Base-by-base conservation (phyloP, 92 coral and sea anemone species). In the Porites cylindrica region DNA sequence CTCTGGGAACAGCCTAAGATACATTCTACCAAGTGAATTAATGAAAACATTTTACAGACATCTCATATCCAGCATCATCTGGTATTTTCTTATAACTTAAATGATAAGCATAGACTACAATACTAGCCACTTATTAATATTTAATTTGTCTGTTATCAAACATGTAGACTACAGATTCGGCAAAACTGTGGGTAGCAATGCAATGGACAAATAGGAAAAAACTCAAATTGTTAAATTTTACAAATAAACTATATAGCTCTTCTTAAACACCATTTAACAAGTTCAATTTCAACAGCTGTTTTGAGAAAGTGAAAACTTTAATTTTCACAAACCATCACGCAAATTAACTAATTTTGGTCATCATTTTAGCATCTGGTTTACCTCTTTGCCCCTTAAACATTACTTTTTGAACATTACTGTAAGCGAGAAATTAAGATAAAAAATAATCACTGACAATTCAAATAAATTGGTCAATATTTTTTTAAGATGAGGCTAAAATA, bases 211-310 rank as follows among this genome's bases (percentile, higher is more conserved):
- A 56, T 32, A 70, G 3, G 3, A 16, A 52, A 29, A 80, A 24
- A 17, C 10, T 26, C 18, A 17, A 26, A 77, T 59, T 60, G 29
- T 24, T 51, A 80, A 81, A 51, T 68, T 29, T 1, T 7, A 10
- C 3, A 17, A 21, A 16, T 38, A 4, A 24, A 8, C 17, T 69
- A 11, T 21, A 69, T 38, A 8, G 43, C 23, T 29, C 32, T 56
- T 53, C 11, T 9, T 58, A 70, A 70, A 32, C 29, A 18, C 38
- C 19, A 29, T 70, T 20, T 20, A 63, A 81, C 29, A 52, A 52
- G 58, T 60, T 47, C 47, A 58, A 54, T 82, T 69, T 60, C 59
- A 70, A 71, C 86, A 82, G 86, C 86, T 82, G 86, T 64, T 71
- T 18, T 13, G 29, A 3, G 54, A 52, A 52, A 50, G 21, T n/a